Evolutionary conservation across 2,888 invertebrate genomes (phyloP).

Genomic region (Eumerus sabulonum): DNA sequence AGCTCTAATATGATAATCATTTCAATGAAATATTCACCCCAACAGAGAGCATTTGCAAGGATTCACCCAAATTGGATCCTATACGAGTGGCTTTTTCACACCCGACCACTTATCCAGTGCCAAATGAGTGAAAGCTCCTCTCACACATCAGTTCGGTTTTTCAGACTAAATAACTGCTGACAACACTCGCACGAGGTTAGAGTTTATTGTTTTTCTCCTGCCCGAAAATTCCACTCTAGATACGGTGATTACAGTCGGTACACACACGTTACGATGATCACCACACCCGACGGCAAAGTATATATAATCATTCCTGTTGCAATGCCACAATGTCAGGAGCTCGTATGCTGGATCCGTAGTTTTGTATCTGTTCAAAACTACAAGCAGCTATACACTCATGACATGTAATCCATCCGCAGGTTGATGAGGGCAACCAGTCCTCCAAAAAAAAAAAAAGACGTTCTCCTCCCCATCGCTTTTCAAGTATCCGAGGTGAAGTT

Average conservation of each 20-base stretch:
- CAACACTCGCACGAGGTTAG: constrained; percentile 56
- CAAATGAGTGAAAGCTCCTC: constrained; percentile 15
- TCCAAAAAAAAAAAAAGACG: constrained; percentile 21
- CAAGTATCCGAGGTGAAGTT: constrained; percentile 57
- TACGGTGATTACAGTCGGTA: constrained; percentile 66
- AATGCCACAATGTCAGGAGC: constrained; percentile 37
- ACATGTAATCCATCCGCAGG: constrained; percentile 68
- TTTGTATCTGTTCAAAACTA: constrained; percentile 43
- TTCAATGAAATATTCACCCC: constrained; percentile 54
- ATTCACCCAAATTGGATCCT: constrained; percentile 29
- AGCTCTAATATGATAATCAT: constrained; percentile 59
- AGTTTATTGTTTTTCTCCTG: constrained; percentile 67
- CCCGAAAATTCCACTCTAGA: constrained; percentile 55
- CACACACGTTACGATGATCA: constrained; percentile 53
- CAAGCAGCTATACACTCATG: constrained; percentile 61
- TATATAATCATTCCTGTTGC: constrained; percentile 34
- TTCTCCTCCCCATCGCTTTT: constrained; percentile 23
- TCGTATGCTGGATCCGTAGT: constrained; percentile 2
- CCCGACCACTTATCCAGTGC: background rate
- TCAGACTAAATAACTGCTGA: constrained; percentile 52
- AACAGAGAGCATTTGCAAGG: constrained; percentile 38
- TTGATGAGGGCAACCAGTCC: constrained; percentile 32
- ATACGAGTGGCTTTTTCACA: constrained; percentile 23
- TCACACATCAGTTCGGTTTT: constrained; percentile 27
- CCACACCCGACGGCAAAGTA: constrained; percentile 58